Base-by-base conservation (phyloP, 2,888 invertebrate genomes). In the Cremastinae sp. region DNA sequence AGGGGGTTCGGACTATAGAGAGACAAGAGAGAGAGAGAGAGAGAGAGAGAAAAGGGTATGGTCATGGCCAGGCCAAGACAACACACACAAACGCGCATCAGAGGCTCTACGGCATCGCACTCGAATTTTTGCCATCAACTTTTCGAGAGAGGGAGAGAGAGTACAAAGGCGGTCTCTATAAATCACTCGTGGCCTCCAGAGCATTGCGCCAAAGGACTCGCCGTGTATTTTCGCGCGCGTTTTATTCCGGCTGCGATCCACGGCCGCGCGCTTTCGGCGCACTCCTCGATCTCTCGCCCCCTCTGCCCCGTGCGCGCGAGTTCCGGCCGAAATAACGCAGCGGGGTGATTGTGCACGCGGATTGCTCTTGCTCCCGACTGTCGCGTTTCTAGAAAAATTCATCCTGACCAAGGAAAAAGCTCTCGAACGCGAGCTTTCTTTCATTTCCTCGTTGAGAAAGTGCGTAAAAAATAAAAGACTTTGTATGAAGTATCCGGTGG, bases 81-180 rank as follows among this genome's bases (percentile, higher is more conserved):
- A 74, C 64, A 28, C 65, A 65, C 47, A 49, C 18, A 66, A 45
- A 66, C 22, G 1, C 16, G 53, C 38, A 18, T n/a, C 28, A 5
- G 12, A 8, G 14, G 18, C 8, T 8, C 16, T 10, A 8, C 61
- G 61, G 16, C 22, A 61, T 9, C 10, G 16, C 34, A 61, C 49
- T 22, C 62, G 72, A 36, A 18, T 28, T 28, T 28, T 28, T 20
- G 43, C 41, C 43, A 66, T 12, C 59, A 54, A 68, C 51, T 56
- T 47, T 53, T 34, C 71, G 53, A 49, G 45, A 43, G 54, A 20
- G 54, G 56, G 72, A 59, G 68, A 74, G 47, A 54, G 59, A 66
- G 75, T 77, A 80, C 80, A 80, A 80, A 80, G 80, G 80, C 80
- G 80, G 80, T 80, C 79, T 80, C 79, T 78, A 79, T 80, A 80